These are phyloP conservation scores for Argentina silus DNA, from an alignment of 2,797 vertebrate genomes.

Conservation along the genomic window DNA sequence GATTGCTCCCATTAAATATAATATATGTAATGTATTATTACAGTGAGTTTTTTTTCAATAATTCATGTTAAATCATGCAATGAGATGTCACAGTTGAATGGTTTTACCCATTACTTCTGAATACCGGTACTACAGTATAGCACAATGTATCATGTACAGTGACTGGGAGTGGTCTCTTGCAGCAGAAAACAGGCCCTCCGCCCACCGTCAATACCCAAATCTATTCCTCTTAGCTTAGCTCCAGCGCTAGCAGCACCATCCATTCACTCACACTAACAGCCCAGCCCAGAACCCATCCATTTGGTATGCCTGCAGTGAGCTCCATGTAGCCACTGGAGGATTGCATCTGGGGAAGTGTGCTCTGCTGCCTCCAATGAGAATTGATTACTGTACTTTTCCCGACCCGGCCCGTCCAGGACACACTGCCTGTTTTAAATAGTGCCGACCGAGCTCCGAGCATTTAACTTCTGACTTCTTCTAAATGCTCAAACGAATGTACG, in stretches of 20 bases:
- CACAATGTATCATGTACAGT: no score
- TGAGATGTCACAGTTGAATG: no score
- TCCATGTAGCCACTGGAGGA: conserved; percentile 28
- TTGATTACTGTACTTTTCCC: conserved; percentile 49
- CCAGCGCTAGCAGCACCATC: conserved; percentile 6
- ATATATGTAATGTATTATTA: no score
- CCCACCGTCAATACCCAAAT: not conserved
- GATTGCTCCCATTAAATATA: no score
- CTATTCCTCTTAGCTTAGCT: not conserved
- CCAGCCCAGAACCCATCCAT: conserved; percentile 21
- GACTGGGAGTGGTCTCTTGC: no score
- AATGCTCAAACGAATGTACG: not conserved
- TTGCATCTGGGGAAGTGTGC: conserved; percentile 32
- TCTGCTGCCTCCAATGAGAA: conserved; percentile 48
- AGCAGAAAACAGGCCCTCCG: no score
- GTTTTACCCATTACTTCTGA: no score
- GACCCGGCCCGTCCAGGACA: conserved; percentile 18
- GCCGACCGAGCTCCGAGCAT: conserved; percentile 5
- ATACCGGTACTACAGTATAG: no score
- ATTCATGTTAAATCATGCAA: no score
- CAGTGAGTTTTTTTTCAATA: no score
- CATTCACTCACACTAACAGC: not conserved
- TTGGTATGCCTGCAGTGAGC: conserved; percentile 34
- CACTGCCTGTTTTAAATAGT: conserved; percentile 16
- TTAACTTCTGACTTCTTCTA: not conserved